Evolutionary conservation across 2,797 vertebrate species (phyloP), one percentile per base, ranked within the genome.

Genomic region (Botia kubotai): DNA sequence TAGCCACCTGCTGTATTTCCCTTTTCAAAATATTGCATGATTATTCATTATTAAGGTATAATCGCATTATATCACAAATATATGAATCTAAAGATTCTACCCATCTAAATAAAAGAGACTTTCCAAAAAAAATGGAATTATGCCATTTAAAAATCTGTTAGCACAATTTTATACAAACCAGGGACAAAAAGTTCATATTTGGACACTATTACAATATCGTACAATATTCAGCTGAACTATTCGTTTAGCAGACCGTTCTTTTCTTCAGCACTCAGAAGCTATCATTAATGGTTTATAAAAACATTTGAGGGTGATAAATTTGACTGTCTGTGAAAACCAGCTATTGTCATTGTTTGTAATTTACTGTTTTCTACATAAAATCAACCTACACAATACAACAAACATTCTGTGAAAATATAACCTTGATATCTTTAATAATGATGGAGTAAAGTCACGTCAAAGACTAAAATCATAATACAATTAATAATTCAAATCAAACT

Each of bases 61-160:
- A 65, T 17, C 11, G 14, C 14, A 33, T 60, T 73, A 11, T 58
- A 23, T 16, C 60, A 74, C 48, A 75, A 75, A 63, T 63, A 75
- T 65, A 50, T 29, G 43, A 75, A 16, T 63, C 17, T n/a, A 58
- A 36, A 72, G 29, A 39, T 19, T 72, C 55, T 72, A 43, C 19
- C 36, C 4, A 39, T 57, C 14, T 3, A 17, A 65, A 65, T 36
- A 14, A 58, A 72, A n/a, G n/a, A n/a, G n/a, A n/a, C n/a, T n/a
- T n/a, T n/a, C n/a, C n/a, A n/a, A n/a, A n/a, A n/a, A n/a, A n/a
- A n/a, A n/a, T n/a, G n/a, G n/a, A n/a, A n/a, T 52, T 52, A 52
- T 52, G 48, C 48, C 36, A 39, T 5, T 39, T 5, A 26, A 29
- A 62, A 62, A 12, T 12, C 19, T 23, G 23, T 23, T 14, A 26